Conservation (phyloP, 1,140 invertebrate species). For the Leguminivora glycinivorella region DNA sequence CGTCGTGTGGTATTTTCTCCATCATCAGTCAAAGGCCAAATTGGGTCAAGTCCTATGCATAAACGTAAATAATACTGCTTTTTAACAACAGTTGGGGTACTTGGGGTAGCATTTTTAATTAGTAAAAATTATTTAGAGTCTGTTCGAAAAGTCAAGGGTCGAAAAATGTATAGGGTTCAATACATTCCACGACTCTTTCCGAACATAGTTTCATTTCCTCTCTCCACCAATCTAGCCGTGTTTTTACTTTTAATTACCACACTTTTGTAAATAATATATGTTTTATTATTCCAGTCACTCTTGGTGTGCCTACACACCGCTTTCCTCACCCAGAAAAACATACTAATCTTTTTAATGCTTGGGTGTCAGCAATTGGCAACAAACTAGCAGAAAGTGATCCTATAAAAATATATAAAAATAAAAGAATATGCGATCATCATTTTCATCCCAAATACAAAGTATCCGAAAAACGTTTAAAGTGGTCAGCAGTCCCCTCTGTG, state of each 20-base stretch:
- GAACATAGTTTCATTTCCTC: too few species aligned
- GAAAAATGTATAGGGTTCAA: too few species aligned
- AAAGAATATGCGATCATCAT: background rate
- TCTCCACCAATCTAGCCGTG: too few species aligned
- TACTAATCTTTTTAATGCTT: background rate
- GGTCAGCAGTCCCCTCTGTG: background rate
- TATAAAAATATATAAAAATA: background rate
- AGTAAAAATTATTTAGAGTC: too few species aligned
- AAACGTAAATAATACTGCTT: too few species aligned
- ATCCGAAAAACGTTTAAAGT: background rate
- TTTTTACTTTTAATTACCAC: background rate
- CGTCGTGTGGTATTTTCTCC: too few species aligned
- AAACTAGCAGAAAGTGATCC: background rate
- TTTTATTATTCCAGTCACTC: background rate
- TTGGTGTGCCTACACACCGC: background rate
- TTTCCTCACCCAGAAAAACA: background rate
- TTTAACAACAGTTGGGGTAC: too few species aligned
- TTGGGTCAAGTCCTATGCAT: too few species aligned
- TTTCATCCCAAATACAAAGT: background rate
- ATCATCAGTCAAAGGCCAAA: too few species aligned
- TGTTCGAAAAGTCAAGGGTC: too few species aligned
- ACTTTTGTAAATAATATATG: background rate
- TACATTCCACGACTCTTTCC: too few species aligned
- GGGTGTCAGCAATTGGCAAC: background rate
- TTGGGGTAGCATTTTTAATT: too few species aligned